Base-by-base conservation (phyloP, 1,140 invertebrate genomes). In the Trichonephila clavipes region DNA sequence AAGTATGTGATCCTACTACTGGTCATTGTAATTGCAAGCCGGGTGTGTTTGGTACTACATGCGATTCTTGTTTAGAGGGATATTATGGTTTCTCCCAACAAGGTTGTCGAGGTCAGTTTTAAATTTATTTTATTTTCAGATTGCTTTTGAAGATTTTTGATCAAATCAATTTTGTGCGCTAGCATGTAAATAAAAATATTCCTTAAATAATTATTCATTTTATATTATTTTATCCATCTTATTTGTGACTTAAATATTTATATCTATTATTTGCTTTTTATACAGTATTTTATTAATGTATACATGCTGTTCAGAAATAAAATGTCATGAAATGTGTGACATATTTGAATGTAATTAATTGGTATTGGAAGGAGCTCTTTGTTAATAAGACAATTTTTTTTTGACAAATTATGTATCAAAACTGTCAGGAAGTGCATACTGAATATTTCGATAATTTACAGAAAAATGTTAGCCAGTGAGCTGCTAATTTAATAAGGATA, bases 21-120 rank as follows among this genome's bases (percentile, higher is more conserved):
- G 97, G 97, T 0, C 96, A 96, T 86, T 97, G 97, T 95, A 94
- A 95, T 72, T 97, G 96, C 94, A 96, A 96, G 90, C 95, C 95
- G 19, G 96, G 97, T 34, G 96, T 97, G 3, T 96, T 96, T 82
- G 96, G 96, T 44, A 95, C 95, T 28, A 95, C 94, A 18, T 97
- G 96, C 92, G 97, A 98, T 95, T 95, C 96, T 19, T 99, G 99
- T 96, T 95, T 97, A 21, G 96, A 97, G 2, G 97, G 97, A 44
- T 97, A 97, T 96, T 99, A 97, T 95, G 98, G 98, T 89, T 98
- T 98, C 95, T 98, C 98, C 0, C 95, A 96, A 1, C 96, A 96
- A 58, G 98, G 98, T 16, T 95, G 95, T 93, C 93, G 94, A 81
- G 92, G 95, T 95, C 95, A 28, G 81, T 19, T n/a, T 4, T 2